Evolutionary conservation across 2,113 vertebrate species (phyloP).

Genomic region (Tympanuchus pallidicinctus): DNA sequence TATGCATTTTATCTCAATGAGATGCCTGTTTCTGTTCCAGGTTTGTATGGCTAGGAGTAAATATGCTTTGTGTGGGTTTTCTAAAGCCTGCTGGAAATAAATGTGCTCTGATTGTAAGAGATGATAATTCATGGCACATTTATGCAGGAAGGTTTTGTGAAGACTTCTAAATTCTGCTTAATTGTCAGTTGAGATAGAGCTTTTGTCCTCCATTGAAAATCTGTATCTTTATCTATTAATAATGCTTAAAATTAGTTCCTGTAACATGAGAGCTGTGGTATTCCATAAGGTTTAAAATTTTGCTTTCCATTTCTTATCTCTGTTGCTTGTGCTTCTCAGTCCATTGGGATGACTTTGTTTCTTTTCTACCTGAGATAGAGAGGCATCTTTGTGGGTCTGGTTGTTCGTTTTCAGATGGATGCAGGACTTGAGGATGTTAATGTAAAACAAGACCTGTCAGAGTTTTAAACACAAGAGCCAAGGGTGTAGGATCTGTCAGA

Average conservation of each 20-base stretch:
- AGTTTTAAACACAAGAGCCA: background rate
- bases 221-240: background rate
- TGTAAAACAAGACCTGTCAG: fast-evolving
- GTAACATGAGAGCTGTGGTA: background rate
- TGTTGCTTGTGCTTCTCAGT: background rate
- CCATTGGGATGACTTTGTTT: background rate
- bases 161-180: background rate
- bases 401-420: background rate
- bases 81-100: background rate
- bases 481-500: background rate
- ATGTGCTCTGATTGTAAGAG: background rate
- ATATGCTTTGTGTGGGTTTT: background rate
- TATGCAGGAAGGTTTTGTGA: background rate
- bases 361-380: background rate
- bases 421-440: background rate
- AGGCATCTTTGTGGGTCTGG: background rate
- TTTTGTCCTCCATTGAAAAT: conserved; percentile 20
- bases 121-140: background rate
- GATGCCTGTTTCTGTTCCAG: background rate
- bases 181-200: background rate
- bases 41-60: background rate
- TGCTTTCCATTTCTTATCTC: background rate
- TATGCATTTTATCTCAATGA: background rate
- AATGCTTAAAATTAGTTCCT: background rate
- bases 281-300: background rate